Percentiles rank a stretch among this genome's conserved stretches.
phyloP scores from a whole-genome alignment of 2,888 invertebrate genomes.

The Erebia ligea region DNA sequence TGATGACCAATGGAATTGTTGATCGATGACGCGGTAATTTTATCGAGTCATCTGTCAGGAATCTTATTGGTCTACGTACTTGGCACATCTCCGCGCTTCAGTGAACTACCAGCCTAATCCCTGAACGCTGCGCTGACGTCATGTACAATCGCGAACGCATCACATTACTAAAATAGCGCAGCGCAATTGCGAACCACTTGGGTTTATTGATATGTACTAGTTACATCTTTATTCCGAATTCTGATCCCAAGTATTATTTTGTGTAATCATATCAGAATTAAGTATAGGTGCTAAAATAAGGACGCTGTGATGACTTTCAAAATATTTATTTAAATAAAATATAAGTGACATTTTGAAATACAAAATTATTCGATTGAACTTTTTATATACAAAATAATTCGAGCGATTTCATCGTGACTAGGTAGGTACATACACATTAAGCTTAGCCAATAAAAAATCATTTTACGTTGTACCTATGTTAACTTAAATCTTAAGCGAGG shows the following conservation, averaged over 20 bases:
- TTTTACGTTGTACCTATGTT: not conserved
- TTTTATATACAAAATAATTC: slow-evolving; percentile 79
- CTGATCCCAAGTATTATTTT: not conserved
- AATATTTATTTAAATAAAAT: slow-evolving; percentile 56
- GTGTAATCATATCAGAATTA: not conserved
- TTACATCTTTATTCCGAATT: not conserved
- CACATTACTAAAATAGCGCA: too few species aligned
- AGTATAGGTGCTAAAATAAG: not conserved
- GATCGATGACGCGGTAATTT: too few species aligned
- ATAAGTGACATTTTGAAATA: slow-evolving; percentile 68
- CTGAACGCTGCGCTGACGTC: too few species aligned
- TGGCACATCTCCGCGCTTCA: too few species aligned
- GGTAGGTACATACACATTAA: slow-evolving; percentile 60
- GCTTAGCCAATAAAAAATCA: slow-evolving; percentile 58
- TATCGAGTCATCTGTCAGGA: too few species aligned
- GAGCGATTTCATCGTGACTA: slow-evolving; percentile 75
- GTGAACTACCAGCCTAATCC: too few species aligned
- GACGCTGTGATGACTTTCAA: slow-evolving; percentile 7
- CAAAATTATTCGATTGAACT: slow-evolving; percentile 59
- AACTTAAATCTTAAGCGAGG: not conserved
- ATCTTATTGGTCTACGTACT: too few species aligned
- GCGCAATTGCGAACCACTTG: too few species aligned
- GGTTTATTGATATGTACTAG: not conserved
- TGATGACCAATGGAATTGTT: too few species aligned
- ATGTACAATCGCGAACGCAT: too few species aligned